These are phyloP conservation scores for Sula dactylatra DNA, from an alignment of 2,113 vertebrate genomes.

Conservation along the genomic window DNA sequence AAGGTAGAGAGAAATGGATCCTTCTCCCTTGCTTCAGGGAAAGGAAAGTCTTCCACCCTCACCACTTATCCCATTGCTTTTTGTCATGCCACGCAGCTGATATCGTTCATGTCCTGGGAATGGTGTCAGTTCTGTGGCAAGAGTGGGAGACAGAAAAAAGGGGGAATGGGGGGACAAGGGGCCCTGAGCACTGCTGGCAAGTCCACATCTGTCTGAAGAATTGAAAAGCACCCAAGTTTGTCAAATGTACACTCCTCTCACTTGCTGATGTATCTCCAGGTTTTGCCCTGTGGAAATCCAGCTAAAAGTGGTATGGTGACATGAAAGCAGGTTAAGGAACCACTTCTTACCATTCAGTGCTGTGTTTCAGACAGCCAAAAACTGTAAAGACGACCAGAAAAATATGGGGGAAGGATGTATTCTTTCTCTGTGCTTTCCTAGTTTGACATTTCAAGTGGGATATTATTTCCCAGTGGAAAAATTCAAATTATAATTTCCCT, in stretches of 20 bases:
- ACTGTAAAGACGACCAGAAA: neutral
- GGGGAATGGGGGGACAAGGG: neutral
- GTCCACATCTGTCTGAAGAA: neutral
- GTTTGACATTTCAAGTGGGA: neutral
- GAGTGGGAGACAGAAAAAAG: neutral
- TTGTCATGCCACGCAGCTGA: rapidly evolving
- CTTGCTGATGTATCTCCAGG: neutral
- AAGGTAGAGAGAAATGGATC: neutral
- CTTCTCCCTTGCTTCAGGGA: neutral
- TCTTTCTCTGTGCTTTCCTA: neutral
- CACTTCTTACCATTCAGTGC: neutral
- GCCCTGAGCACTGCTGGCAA: rapidly evolving
- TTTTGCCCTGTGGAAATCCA: neutral
- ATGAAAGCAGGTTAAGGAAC: neutral
- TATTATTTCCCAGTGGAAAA: neutral
- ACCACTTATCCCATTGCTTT: neutral
- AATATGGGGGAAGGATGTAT: neutral
- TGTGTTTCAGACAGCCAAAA: neutral
- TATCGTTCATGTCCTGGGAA: neutral
- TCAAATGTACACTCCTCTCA: neutral
- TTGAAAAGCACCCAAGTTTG: neutral
- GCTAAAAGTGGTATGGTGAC: neutral
- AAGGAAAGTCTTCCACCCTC: neutral
- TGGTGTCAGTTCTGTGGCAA: neutral
- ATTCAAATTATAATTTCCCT: neutral